Evolutionary conservation across 2,113 vertebrate species (phyloP), one percentile per base, ranked within the genome.

Genomic region (Podocnemis expansa): DNA sequence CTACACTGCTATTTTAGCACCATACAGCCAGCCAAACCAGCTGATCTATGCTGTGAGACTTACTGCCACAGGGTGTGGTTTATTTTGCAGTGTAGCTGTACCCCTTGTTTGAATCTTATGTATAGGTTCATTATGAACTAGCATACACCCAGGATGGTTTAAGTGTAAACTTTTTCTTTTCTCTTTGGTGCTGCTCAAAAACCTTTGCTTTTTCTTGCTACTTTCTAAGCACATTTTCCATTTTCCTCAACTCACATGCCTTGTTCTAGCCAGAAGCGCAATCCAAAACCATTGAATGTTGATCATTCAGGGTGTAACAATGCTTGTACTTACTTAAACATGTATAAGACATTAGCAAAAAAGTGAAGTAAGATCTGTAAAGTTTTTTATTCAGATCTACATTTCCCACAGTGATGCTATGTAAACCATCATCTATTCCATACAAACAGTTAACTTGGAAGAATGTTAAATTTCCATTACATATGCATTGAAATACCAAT

Each of bases 191-290:
- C 29, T 78, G 22, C 38, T 58, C 80, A 84, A 56, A 82, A 87
- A n/a, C 73, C 90, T 82, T 73, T 94, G 73, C 25, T 45, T 45
- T 76, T 41, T 94, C 78, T 86, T 54, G 80, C 84, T 96, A 92
- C 93, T 60, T 55, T 78, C 87, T 93, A 41, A 88, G 67, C 16
- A 91, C 24, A 16, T 95, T 95, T 75, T 8, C 93, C 41, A 94
- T 78, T 93, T 96, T 93, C 88, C 55, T 94, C 60, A 10, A 52
- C 67, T 96, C 91, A 38, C 8, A 93, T 83, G 38, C 60, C 14
- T 87, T 90, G 89, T 91, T 96, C 70, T 4, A 89, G 60, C 11
- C 80, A 78, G 17, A 78, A 41, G 93, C 76, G 8, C 73, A 41
- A n/a, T 85, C 47, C 82, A 78, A 83, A 94, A 96, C 67, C 70